These are phyloP conservation scores for Drosophila yakuba DNA, from an alignment of 1,140 invertebrate species.

Conservation along the genomic window DNA sequence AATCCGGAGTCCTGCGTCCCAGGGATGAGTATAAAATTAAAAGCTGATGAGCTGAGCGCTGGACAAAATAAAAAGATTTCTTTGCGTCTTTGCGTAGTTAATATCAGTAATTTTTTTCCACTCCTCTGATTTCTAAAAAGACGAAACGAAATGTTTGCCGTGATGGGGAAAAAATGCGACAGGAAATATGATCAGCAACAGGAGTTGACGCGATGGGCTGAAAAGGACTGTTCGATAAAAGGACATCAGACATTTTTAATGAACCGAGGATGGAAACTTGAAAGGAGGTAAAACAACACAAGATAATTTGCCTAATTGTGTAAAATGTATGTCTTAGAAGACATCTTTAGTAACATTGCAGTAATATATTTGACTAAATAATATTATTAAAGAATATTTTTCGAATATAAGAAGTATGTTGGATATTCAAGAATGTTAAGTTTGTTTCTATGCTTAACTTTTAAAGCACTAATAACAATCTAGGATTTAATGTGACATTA, in stretches of 20 bases:
- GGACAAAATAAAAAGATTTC: slow-evolving; percentile 81
- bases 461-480: too few relatives aligned
- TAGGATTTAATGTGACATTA: too few relatives aligned
- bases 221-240: slow-evolving; percentile 30
- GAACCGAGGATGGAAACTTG: not conserved
- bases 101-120: slow-evolving; percentile 35
- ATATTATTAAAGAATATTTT: too few relatives aligned
- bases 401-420: too few relatives aligned
- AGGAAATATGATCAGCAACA: slow-evolving; percentile 47
- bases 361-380: too few relatives aligned
- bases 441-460: too few relatives aligned
- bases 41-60: slow-evolving; percentile 81
- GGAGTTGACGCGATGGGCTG: slow-evolving; percentile 7
- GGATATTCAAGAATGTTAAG: too few relatives aligned
- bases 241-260: slow-evolving; percentile 8
- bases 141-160: slow-evolving; percentile 34
- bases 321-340: not conserved
- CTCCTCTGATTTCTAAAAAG: not conserved
- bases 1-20: slow-evolving; percentile 19
- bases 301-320: slow-evolving; percentile 11
- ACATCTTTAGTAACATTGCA: too few relatives aligned
- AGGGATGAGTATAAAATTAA: slow-evolving; percentile 78
- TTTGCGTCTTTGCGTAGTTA: slow-evolving; percentile 72
- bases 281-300: not conserved
- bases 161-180: slow-evolving; percentile 28